These are phyloP conservation scores for Julus scandinavius DNA, from an alignment of 2,888 invertebrate genomes.

Conservation along the genomic window DNA sequence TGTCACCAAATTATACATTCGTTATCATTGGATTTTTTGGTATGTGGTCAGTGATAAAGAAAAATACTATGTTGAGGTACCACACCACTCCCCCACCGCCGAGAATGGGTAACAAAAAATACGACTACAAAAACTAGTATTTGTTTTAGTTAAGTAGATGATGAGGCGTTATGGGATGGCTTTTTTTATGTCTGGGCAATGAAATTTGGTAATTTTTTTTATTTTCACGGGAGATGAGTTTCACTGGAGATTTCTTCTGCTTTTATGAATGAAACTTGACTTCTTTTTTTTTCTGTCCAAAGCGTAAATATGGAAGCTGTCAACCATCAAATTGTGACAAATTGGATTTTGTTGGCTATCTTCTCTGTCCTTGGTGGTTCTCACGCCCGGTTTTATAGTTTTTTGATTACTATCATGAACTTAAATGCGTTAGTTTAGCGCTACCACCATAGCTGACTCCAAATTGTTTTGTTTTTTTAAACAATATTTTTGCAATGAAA, in stretches of 20 bases:
- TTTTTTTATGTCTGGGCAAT: background rate
- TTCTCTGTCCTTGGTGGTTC: conserved; percentile 28
- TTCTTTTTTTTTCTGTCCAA: background rate
- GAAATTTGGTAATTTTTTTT: conserved; percentile 6
- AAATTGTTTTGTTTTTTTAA: background rate
- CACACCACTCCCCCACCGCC: conserved; percentile 12
- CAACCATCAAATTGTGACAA: conserved; percentile 51
- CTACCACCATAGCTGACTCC: background rate
- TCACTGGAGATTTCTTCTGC: conserved; percentile 21
- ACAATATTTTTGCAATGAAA: background rate
- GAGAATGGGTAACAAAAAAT: background rate
- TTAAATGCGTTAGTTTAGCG: conserved; percentile 38
- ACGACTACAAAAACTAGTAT: conserved; percentile 28
- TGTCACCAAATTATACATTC: conserved; percentile 46
- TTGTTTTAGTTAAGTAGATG: conserved; percentile 47
- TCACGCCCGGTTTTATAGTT: conserved; percentile 34
- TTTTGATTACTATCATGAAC: conserved; percentile 12
- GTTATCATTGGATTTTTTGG: conserved; percentile 43
- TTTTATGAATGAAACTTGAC: conserved; percentile 13
- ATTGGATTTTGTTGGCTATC: conserved; percentile 7
- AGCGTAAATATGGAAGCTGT: conserved; percentile 46
- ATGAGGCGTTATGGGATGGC: conserved; percentile 43
- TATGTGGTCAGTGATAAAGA: conserved; percentile 30
- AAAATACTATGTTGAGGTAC: background rate
- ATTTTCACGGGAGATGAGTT: background rate